Evolutionary conservation across 1,140 invertebrate genomes (phyloP), one percentile per base, ranked within the genome.

Genomic region (Atta texana): DNA sequence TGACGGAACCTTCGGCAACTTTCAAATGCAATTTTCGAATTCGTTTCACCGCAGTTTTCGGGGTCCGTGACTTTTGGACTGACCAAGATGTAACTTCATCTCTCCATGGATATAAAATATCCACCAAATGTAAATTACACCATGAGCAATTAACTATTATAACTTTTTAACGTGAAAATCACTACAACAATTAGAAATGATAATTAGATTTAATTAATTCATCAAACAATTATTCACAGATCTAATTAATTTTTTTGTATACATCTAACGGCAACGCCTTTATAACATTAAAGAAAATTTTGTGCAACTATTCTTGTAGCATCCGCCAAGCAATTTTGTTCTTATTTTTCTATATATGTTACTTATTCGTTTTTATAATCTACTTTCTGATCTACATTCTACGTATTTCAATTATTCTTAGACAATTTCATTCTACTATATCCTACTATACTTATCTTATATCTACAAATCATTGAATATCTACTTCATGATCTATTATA

Each of bases 11-110:
- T 69, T 89, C 75, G 87, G 55, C 90, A 93, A 93, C 92, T 92
- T 93, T 93, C 92, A 93, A 93, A 93, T 92, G 91, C 92, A 93
- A 92, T 93, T 92, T 93, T 92, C 89, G 80, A 89, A 76, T 86
- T 86, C 68, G 71, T 87, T 89, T 72, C 28, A 61, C 31, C 69
- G 57, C 68, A 34, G 69, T 82, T 74, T 72, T 82, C 68, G 78
- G 66, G 68, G 6, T 51, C 39, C 80, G 53, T 12, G 78, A 82
- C 68, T 71, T 72, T 82, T 8, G 31, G 16, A 34, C 10, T 74
- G 53, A n/a, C 31, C 18, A 5, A 21, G 24, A 16, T 7, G 66
- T 81, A 72, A 59, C 66, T 59, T 82, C 53, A 53, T 0, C 12
- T 21, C 8, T 28, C 31, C 12, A 8, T 18, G 10, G n/a, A 34